A percentile compares a stretch with the other conserved stretches of the same genome.
These are phyloP conservation scores for Trichopoda pennipes DNA, from an alignment of 2,888 invertebrate genomes.

Conservation along the genomic window DNA sequence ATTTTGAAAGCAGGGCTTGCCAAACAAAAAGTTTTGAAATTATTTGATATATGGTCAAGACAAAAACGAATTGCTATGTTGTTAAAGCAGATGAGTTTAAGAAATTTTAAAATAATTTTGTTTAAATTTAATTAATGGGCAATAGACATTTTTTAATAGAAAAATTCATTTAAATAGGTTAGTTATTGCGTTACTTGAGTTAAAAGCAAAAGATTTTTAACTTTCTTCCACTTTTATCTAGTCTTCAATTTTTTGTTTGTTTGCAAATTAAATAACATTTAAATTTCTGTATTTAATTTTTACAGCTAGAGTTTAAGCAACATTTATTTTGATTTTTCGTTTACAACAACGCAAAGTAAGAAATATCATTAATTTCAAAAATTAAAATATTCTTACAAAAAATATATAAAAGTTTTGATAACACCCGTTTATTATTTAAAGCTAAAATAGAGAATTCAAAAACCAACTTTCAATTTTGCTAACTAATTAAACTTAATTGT, in stretches of 20 bases:
- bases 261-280: too few relatives aligned
- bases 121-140: too few relatives aligned
- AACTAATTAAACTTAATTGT: neutral
- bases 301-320: too few relatives aligned
- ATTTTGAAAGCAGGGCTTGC: neutral
- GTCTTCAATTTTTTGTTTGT: too few relatives aligned
- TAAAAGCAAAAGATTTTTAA: neutral
- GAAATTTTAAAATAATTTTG: neutral
- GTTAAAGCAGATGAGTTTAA: slow-evolving; percentile 27
- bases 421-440: neutral
- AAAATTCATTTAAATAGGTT: neutral
- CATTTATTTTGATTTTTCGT: too few relatives aligned
- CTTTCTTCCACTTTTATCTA: too few relatives aligned
- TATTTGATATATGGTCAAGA: neutral
- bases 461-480: neutral
- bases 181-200: neutral
- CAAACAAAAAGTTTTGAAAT: neutral
- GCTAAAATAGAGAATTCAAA: neutral
- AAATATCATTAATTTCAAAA: neutral
- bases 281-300: neutral
- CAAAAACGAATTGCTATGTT: neutral
- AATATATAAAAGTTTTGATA: neutral
- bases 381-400: neutral
- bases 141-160: neutral
- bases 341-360: neutral